Base-by-base conservation (phyloP, 2,113 vertebrate genomes). In the Zosterops borbonicus region DNA sequence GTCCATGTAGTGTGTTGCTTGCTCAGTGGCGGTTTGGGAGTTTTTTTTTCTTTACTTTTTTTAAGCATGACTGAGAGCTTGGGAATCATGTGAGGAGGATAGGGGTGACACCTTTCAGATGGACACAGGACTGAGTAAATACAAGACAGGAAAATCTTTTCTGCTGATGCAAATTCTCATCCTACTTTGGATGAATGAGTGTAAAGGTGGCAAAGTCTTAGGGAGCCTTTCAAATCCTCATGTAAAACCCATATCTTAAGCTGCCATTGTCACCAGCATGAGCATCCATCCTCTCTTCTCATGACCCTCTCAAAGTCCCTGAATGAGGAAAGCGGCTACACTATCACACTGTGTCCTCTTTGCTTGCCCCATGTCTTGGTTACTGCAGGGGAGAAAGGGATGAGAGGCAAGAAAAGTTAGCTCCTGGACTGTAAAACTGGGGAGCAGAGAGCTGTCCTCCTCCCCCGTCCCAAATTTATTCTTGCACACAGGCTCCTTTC, bases 101-200 rank as follows among this genome's bases (percentile, higher is more conserved):
- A 47, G 63, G 49, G n/a, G 58, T 89, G 77, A 94, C 92, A 85
- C 91, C 52, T 93, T 95, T 92, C 86, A 92, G 83, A 89, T 83
- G 89, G 89, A 60, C 14, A 2, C 44, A 17, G 24, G 31, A 25
- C 53, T 94, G 46, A 69, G 88, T 85, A 74, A 95, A 88, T 59
- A 59, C 9, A 47, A 70, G n/a, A 44, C 76, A 78, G 49, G 56
- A 49, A 92, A 89, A 81, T 53, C 41, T 78, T 68, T 84, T 68
- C 71, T 89, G 69, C 41, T 83, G 28, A 20, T 85, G n/a, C 16
- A 41, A 86, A 31, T 70, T 63, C 29, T 89, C 84, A 2, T 62
- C 39, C 44, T 41, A 1, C n/a, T 92, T 87, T 20, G 41, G 25
- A 24, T 86, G 39, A 88, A 47, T 12, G 29, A 67, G 9, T 41